These are phyloP conservation scores for Nyctibius bracteatus DNA, from an alignment of 2,113 vertebrate genomes.

Conservation along the genomic window DNA sequence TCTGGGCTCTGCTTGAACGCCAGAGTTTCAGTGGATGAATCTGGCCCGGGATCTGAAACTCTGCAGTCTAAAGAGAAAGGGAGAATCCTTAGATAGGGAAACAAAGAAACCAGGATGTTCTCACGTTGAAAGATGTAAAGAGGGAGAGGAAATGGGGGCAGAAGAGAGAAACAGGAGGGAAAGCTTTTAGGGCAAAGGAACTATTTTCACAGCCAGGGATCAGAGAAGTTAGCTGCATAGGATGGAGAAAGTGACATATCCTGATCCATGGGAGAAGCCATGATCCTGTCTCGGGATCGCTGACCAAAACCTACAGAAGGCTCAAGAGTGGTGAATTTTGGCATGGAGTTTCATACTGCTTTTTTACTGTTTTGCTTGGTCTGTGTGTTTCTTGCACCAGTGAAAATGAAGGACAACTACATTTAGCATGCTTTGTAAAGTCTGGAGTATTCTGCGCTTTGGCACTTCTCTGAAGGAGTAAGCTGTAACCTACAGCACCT, in stretches of 20 bases:
- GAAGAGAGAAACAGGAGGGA: not conserved
- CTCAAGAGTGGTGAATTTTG: not conserved
- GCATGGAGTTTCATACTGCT: not conserved
- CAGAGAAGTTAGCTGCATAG: not conserved
- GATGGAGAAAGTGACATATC: not conserved
- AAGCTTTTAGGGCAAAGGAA: not conserved
- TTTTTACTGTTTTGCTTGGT: fast-evolving
- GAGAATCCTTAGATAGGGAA: not conserved
- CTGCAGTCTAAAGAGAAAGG: not conserved
- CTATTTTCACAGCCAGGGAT: not conserved
- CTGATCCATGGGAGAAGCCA: not conserved
- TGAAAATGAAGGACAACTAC: not conserved
- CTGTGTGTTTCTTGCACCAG: not conserved
- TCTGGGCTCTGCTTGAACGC: not conserved
- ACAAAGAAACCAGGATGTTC: not conserved
- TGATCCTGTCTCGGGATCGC: not conserved
- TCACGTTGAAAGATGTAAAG: not conserved
- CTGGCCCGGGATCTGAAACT: not conserved
- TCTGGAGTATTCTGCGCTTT: not conserved
- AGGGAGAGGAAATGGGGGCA: not conserved
- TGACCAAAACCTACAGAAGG: not conserved
- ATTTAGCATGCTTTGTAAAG: not conserved
- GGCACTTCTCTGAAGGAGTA: not conserved
- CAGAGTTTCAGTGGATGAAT: not conserved
- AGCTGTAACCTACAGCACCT: not conserved